These are phyloP conservation scores for Hypena proboscidalis DNA, from an alignment of 2,888 invertebrate genomes.

Conservation along the genomic window DNA sequence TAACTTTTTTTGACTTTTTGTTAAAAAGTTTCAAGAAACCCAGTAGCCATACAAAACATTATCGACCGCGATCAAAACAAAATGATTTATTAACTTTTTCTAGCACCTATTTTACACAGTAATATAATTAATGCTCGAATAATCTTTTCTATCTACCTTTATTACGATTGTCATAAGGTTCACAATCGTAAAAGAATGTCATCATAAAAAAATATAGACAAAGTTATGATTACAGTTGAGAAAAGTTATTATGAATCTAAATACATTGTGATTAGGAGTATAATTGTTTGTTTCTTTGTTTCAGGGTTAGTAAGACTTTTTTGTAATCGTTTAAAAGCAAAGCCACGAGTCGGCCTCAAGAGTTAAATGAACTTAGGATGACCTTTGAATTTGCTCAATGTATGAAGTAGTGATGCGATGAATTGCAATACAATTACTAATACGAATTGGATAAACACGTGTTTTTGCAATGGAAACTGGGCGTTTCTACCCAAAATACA, in stretches of 20 bases:
- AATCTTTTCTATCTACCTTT: slow-evolving; percentile 16
- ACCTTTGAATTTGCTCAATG: slow-evolving; percentile 58
- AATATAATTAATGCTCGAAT: slow-evolving; percentile 48
- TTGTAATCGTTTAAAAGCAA: slow-evolving; percentile 26
- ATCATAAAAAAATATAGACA: slow-evolving; percentile 9
- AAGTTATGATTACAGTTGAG: not conserved
- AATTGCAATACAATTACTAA: no score
- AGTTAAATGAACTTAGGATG: slow-evolving; percentile 72
- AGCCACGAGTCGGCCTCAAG: slow-evolving; percentile 46
- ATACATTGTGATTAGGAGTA: slow-evolving; percentile 3
- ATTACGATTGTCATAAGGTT: slow-evolving; percentile 11
- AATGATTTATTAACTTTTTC: slow-evolving; percentile 59
- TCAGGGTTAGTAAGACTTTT: slow-evolving; percentile 24
- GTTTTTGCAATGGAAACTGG: no score
- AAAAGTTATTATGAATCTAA: slow-evolving; percentile 9
- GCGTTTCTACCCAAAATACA: no score
- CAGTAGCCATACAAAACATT: slow-evolving; percentile 59
- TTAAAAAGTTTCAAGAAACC: slow-evolving; percentile 11
- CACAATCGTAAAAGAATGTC: slow-evolving; percentile 18
- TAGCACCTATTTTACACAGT: slow-evolving; percentile 42
- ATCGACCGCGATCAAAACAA: slow-evolving; percentile 52
- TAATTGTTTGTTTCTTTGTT: slow-evolving; percentile 14
- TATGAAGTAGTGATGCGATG: no score
- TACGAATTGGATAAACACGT: no score
- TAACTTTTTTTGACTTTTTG: no score